These are phyloP conservation scores for Ammodramus savannarum DNA, from an alignment of 2,113 vertebrate species.

Conservation along the genomic window DNA sequence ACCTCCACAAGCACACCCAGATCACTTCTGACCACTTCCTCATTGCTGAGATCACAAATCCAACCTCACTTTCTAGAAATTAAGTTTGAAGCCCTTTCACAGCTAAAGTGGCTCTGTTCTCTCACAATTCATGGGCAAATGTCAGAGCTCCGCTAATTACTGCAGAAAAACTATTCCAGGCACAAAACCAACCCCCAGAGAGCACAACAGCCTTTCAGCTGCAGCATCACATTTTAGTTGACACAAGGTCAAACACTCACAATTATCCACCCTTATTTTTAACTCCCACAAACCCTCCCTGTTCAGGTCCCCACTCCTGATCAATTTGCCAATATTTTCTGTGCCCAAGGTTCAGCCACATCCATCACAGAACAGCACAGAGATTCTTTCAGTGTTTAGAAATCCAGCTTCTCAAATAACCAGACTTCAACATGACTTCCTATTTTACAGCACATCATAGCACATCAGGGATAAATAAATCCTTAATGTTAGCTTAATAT, in stretches of 20 bases:
- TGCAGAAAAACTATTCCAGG: background rate
- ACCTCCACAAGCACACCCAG: background rate
- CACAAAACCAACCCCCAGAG: background rate
- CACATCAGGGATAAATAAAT: background rate
- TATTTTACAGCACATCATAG: background rate
- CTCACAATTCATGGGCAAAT: background rate
- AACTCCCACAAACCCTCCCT: background rate
- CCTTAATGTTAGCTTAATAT: background rate
- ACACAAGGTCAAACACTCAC: background rate
- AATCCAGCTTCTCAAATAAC: background rate
- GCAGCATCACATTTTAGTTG: background rate
- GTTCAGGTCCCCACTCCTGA: background rate
- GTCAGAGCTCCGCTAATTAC: background rate
- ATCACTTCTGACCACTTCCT: background rate
- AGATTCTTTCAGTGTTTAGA: background rate
- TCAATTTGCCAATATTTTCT: background rate
- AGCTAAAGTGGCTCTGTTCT: background rate
- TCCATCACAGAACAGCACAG: background rate
- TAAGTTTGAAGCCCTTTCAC: background rate
- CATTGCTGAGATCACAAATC: background rate
- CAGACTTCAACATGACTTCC: background rate
- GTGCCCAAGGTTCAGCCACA: background rate
- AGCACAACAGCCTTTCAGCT: background rate
- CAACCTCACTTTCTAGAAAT: background rate
- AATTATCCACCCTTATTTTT: background rate